Base-by-base conservation (phyloP, 2,113 vertebrate genomes). In the Polyodon spathula region DNA sequence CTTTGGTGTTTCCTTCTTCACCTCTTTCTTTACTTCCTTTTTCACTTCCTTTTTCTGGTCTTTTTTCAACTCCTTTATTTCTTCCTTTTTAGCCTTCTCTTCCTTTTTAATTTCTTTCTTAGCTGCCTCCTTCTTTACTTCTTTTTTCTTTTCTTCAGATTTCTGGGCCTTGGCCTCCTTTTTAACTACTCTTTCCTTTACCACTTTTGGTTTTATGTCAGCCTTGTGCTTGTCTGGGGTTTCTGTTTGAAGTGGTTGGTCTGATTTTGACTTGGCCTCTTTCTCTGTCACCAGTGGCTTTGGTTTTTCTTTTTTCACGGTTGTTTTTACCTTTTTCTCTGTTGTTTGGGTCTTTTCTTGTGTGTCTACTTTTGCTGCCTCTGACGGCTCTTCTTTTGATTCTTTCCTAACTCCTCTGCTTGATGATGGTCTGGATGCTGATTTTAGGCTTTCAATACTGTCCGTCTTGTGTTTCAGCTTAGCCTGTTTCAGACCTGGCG, bases 371-470 rank as follows among this genome's bases (percentile, higher is more conserved):
- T 94, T 96, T 10, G 69, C 63, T 48, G 84, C 79, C 48, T 97
- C 94, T 1, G 77, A 16, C n/a, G 73, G 57, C 76, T 94, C 94
- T 59, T 96, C 94, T 71, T 88, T 93, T 46, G 89, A 92, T 39
- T 93, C 90, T 59, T 95, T 98, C 44, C 84, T 88, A 52, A 86
- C 55, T 4, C 81, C 77, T 71, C 88, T 97, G 69, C 60, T 88
- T 12, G 85, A 71, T 52, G 90, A 83, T 42, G 89, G 80, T 69
- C 89, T 94, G 9, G 89, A 68, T 8, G 78, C 86, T 44, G 91
- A 93, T 66, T 92, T 97, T 0, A 97, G 84, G 60, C 90, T 98
- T 71, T 97, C 95, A 67, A 89, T 93, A 78, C 95, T 98, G 17
- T 98, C 93, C 16, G 89, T 82, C 71, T 89, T 85, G 57, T 94